These are phyloP conservation scores for Tinea pellionella DNA, from an alignment of 2,888 invertebrate genomes.

Conservation along the genomic window DNA sequence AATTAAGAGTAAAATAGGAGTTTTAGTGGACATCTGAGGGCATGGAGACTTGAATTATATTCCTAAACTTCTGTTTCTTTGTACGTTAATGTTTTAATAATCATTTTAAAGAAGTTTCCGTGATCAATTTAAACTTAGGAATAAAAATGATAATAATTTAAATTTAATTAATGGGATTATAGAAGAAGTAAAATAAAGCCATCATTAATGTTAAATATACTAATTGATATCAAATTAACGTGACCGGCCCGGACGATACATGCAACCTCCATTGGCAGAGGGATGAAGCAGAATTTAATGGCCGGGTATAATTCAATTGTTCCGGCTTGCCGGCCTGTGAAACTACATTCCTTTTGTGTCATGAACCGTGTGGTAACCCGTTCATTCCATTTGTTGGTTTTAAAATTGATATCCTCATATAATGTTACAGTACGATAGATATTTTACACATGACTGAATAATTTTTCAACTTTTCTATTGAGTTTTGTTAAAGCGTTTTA, in stretches of 20 bases:
- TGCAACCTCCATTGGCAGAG: neutral
- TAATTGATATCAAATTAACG: neutral
- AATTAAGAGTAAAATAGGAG: too few relatives aligned
- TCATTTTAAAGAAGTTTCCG: too few relatives aligned
- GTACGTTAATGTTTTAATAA: too few relatives aligned
- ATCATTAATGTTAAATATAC: neutral
- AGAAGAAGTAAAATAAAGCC: neutral
- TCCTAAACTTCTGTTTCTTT: too few relatives aligned
- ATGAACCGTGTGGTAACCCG: slow-evolving; percentile 6
- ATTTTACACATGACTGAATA: neutral
- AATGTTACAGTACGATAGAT: neutral
- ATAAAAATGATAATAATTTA: too few relatives aligned
- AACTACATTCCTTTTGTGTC: slow-evolving; percentile 44
- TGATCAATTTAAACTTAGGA: too few relatives aligned
- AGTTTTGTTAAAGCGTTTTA: neutral
- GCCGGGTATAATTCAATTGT: slow-evolving; percentile 57
- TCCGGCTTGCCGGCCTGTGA: slow-evolving; percentile 45
- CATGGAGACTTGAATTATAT: too few relatives aligned
- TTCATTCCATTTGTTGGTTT: slow-evolving; percentile 10
- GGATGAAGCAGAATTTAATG: slow-evolving; percentile 37
- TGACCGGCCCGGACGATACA: neutral
- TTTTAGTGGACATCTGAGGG: too few relatives aligned
- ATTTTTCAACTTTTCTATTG: neutral
- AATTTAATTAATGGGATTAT: too few relatives aligned
- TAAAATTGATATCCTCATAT: slow-evolving; percentile 13